Percentiles rank a stretch among this genome's conserved stretches.
These are phyloP conservation scores for Drosophila macrospina DNA, from an alignment of 2,888 invertebrate species.

Conservation along the genomic window DNA sequence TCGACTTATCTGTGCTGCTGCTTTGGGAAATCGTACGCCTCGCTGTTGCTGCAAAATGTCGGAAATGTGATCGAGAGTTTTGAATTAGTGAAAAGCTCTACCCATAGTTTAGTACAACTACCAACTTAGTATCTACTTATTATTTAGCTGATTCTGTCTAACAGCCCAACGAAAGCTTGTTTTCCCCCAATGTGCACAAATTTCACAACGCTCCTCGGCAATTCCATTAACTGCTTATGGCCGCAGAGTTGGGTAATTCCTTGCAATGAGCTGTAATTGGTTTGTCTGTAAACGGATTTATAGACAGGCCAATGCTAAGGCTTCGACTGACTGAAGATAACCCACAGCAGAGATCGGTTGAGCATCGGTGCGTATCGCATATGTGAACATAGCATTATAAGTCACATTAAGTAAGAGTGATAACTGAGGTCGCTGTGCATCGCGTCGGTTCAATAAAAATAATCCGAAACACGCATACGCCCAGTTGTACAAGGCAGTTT, in stretches of 20 bases:
- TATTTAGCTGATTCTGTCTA: conserved; percentile 7
- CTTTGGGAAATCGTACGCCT: conserved; percentile 78
- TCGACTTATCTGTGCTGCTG: conserved; percentile 81
- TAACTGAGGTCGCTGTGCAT: conserved; percentile 71
- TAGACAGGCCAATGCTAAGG: conserved; percentile 32
- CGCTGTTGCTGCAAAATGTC: conserved; percentile 69
- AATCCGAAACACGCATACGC: conserved; percentile 70
- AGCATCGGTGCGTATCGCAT: conserved; percentile 63
- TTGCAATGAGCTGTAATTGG: conserved; percentile 16
- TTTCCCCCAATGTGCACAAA: conserved; percentile 4
- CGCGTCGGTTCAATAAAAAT: conserved; percentile 42
- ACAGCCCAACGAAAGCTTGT: background rate
- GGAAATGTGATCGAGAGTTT: conserved; percentile 55
- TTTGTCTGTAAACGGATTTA: conserved; percentile 12
- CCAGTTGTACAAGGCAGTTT: conserved; percentile 60
- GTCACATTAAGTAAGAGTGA: conserved; percentile 81
- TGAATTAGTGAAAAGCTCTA: conserved; percentile 58
- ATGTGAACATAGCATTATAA: conserved; percentile 68
- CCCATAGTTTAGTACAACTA: background rate
- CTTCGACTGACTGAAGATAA: conserved; percentile 26
- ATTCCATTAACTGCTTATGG: conserved; percentile 3
- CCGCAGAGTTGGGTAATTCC: conserved; percentile 14
- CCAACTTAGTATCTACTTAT: conserved; percentile 1
- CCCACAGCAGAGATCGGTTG: conserved; percentile 35
- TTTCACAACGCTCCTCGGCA: conserved; percentile 40